Evolutionary conservation across 2,797 vertebrate genomes (phyloP), one percentile per base, ranked within the genome.

Genomic region (Crax fasciolata): DNA sequence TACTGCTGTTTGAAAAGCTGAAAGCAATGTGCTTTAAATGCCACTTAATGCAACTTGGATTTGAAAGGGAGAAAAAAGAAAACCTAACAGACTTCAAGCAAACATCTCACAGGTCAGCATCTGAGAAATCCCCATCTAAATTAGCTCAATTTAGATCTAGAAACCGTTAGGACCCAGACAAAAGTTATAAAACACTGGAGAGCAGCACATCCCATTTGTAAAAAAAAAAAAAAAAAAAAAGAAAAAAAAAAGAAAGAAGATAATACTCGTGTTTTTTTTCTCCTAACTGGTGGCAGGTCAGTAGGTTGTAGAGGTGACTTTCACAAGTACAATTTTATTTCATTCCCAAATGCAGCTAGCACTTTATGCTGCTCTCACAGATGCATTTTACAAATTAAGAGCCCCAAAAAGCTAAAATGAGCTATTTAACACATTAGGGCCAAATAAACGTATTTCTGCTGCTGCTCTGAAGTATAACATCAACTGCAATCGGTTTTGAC

Each of bases 401-500:
- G 17, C 80, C 41, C 18, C 77, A 68, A 92, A 87, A 46, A 7
- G 44, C 28, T 83, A 58, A 72, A 79, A 82, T 6, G 25, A 30
- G 17, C 27, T 71, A 23, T 67, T 89, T 66, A 81, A 91, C 58
- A 68, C n/a, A 21, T 83, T n/a, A 48, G 46, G 54, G 67, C n/a
- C n/a, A 93, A 78, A 78, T 43, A 86, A 93, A 57, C 6, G 2
- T 13, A 52, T 59, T 86, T 86, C 73, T 93, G 49, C 85, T 74
- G 54, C 39, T 66, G 24, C 57, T 83, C 61, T 92, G 58, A 93
- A 88, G 77, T 35, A 24, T 3, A 80, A 41, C 73, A 80, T 83
- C 76, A 61, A 38, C 27, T 79, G 51, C 19, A 92, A 89, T 11
- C 84, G 84, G 71, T 94, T 95, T 79, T 49, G 67, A 84, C 77